Evolutionary conservation across 2,797 vertebrate genomes (phyloP).

Genomic region (Heterohyrax brucei): DNA sequence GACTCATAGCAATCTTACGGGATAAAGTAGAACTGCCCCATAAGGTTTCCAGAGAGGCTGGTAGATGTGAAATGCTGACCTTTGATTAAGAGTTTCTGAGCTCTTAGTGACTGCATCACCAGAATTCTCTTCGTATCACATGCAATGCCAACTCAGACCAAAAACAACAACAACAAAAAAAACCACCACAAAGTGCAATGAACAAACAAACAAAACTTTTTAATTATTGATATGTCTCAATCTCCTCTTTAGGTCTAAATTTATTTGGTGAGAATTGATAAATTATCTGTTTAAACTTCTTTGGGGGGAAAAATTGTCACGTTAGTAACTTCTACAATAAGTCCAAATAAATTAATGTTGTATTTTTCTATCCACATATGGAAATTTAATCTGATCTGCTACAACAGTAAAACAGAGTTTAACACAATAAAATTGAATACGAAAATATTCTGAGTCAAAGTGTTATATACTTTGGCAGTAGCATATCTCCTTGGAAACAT

Average conservation of each 20-base stretch:
- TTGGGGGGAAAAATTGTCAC: not conserved
- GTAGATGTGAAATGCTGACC: too few species aligned
- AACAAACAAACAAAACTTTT: not conserved
- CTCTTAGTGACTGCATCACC: too few species aligned
- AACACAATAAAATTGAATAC: not conserved
- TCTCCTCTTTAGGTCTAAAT: not conserved
- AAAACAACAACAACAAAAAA: not conserved
- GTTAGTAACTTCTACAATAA: slow-evolving; percentile 18
- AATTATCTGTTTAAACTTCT: not conserved
- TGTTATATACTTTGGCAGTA: not conserved
- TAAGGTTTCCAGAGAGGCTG: too few species aligned
- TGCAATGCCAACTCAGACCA: not conserved
- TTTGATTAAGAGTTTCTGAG: too few species aligned
- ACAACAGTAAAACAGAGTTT: too few species aligned
- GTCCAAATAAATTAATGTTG: not conserved
- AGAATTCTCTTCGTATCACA: not conserved
- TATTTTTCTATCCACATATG: not conserved
- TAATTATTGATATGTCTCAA: not conserved
- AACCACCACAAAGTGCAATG: not conserved
- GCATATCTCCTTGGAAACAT: not conserved
- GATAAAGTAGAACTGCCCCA: too few species aligned
- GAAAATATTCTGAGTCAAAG: not conserved
- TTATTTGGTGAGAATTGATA: not conserved
- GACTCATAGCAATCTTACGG: too few species aligned
- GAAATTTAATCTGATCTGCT: not conserved